These are phyloP conservation scores for Atta cephalotes DNA, from an alignment of 1,140 invertebrate genomes.

Conservation along the genomic window DNA sequence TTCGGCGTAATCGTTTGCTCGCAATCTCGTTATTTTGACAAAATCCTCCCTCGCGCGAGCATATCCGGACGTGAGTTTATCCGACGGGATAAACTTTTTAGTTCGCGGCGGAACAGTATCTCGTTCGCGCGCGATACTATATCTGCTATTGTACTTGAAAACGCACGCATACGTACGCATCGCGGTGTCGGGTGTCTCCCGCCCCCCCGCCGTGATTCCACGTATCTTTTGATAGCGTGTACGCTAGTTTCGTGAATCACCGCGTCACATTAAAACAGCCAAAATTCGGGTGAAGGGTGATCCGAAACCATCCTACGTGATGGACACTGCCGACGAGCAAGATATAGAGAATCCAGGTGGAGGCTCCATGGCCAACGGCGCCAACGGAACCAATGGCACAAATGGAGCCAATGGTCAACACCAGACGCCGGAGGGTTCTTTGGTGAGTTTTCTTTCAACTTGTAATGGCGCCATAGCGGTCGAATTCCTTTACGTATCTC, in stretches of 20 bases:
- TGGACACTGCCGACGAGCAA: conserved; percentile 91
- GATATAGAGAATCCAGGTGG: conserved; percentile 86
- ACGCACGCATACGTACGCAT: background rate
- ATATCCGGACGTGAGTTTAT: background rate
- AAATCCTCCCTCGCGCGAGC: background rate
- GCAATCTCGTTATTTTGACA: background rate
- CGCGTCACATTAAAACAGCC: conserved; percentile 85
- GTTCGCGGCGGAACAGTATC: background rate
- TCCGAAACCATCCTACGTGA: conserved; percentile 94
- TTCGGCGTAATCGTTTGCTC: background rate
- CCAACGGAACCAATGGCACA: background rate
- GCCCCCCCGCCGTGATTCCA: background rate
- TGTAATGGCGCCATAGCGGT: background rate
- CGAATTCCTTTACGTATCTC: background rate
- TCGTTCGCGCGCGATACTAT: background rate
- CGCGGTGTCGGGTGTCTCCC: too few species aligned
- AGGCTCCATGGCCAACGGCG: background rate
- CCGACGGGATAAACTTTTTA: background rate
- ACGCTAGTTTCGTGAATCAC: conserved; percentile 31
- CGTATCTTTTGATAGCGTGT: conserved; percentile 43
- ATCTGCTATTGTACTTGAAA: background rate
- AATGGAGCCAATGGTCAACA: conserved; percentile 26
- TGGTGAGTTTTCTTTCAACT: background rate
- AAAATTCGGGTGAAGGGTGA: conserved; percentile 97
- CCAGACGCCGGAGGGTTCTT: background rate